phyloP scores from a whole-genome alignment of 2,888 invertebrate species.

The Suillia variegata region DNA sequence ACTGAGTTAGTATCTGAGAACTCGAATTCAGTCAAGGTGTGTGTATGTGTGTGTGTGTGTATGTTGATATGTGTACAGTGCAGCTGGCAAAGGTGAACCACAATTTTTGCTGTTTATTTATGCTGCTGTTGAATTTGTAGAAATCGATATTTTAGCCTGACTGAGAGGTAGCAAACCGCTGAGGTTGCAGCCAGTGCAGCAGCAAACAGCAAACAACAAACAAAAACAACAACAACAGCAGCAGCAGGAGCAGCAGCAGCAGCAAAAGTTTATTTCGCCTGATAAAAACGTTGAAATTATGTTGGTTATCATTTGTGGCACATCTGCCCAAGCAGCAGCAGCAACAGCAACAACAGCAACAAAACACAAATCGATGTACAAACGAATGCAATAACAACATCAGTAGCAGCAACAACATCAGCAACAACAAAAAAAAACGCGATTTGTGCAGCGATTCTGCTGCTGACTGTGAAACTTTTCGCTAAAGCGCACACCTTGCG shows the following conservation, averaged over 20 bases:
- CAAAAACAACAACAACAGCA: not conserved
- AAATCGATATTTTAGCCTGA: constrained; percentile 9
- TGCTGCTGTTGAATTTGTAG: constrained; percentile 7
- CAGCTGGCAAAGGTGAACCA: constrained; percentile 1
- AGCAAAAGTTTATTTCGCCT: not conserved
- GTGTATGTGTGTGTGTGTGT: too few relatives aligned
- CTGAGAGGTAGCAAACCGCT: too few relatives aligned
- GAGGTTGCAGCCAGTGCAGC: too few relatives aligned
- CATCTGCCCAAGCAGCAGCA: constrained; percentile 20
- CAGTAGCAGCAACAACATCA: constrained; percentile 8
- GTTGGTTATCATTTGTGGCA: constrained; percentile 30
- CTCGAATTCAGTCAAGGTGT: too few relatives aligned
- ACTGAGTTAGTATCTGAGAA: too few relatives aligned
- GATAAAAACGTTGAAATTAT: constrained; percentile 4
- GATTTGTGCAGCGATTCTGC: not conserved
- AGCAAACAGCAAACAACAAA: not conserved
- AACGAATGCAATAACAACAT: constrained; percentile 3
- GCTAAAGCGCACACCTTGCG: not conserved
- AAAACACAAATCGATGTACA: not conserved
- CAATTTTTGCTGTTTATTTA: not conserved
- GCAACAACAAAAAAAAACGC: too few relatives aligned
- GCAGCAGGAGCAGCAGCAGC: not conserved
- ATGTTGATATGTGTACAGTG: not conserved
- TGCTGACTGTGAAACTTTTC: not conserved
- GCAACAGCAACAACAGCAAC: constrained; percentile 10